These are phyloP conservation scores for Orthosia gothica DNA, from an alignment of 2,888 invertebrate species.

Conservation along the genomic window DNA sequence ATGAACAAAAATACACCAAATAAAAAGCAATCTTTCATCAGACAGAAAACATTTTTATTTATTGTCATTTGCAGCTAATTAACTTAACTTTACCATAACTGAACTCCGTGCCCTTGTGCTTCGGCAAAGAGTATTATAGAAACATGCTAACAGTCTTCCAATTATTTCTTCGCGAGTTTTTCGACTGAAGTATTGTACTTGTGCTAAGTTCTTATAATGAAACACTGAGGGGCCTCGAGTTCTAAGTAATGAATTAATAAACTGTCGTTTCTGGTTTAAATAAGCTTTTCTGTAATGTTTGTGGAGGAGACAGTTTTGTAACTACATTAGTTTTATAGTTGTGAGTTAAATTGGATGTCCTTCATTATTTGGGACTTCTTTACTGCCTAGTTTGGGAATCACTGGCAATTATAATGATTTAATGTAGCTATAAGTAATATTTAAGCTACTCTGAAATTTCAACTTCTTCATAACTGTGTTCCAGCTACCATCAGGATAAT, in stretches of 20 bases:
- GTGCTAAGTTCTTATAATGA: conserved; percentile 1
- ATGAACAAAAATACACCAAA: too few relatives aligned
- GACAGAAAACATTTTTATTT: background rate
- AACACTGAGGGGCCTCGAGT: background rate
- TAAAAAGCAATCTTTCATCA: too few relatives aligned
- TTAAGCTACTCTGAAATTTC: too few relatives aligned
- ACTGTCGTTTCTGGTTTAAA: conserved; percentile 28
- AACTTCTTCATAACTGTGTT: too few relatives aligned
- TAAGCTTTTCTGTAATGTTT: conserved; percentile 22
- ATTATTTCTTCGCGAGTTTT: conserved; percentile 20
- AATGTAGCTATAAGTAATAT: too few relatives aligned
- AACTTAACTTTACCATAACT: background rate
- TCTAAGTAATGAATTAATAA: conserved; percentile 31
- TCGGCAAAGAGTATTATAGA: conserved; percentile 11
- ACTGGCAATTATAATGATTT: too few relatives aligned
- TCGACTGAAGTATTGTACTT: conserved; percentile 21
- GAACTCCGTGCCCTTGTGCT: conserved; percentile 18
- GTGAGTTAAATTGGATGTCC: background rate
- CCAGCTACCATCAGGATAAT: too few relatives aligned
- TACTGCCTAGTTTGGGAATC: too few relatives aligned
- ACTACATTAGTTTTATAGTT: background rate
- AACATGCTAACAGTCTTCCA: conserved; percentile 25
- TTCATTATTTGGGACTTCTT: background rate
- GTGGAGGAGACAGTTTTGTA: background rate
- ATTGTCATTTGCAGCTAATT: background rate